phyloP scores from a whole-genome alignment of 2,113 vertebrate genomes.

The Astatotilapia flaviijosephi region DNA sequence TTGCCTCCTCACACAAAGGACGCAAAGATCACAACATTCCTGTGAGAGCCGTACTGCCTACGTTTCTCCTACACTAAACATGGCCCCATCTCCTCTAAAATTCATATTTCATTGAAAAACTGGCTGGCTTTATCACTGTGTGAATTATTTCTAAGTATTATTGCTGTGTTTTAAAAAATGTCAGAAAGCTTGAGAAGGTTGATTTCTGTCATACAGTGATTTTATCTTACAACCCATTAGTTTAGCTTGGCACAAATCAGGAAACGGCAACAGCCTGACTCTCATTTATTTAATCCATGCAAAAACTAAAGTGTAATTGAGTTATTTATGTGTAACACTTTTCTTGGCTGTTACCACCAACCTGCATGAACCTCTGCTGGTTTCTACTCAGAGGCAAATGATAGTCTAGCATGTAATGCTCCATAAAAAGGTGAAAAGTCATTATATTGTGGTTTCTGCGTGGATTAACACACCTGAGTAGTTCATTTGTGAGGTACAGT shows the following conservation, averaged over 20 bases:
- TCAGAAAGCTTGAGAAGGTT: neutral
- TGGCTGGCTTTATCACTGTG: neutral
- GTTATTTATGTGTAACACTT: neutral
- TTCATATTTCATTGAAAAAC: neutral
- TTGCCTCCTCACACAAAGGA: constrained; percentile 94
- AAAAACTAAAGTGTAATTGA: neutral
- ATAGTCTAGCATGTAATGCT: neutral
- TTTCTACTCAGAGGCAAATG: neutral
- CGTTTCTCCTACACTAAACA: neutral
- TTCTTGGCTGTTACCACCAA: neutral
- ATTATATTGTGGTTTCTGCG: neutral
- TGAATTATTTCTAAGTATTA: neutral
- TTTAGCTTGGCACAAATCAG: neutral
- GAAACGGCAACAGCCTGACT: neutral
- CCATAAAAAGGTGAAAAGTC: neutral
- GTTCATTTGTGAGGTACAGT: neutral
- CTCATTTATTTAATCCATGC: neutral
- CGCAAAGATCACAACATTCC: constrained; percentile 89
- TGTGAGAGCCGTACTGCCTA: constrained; percentile 49
- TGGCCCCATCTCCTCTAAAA: neutral
- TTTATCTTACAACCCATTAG: neutral
- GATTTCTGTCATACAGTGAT: neutral
- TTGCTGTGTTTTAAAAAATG: neutral
- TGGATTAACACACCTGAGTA: neutral
- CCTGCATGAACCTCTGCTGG: neutral